phyloP scores from a whole-genome alignment of 2,797 vertebrate species.

The Bradypodion ventrale region DNA sequence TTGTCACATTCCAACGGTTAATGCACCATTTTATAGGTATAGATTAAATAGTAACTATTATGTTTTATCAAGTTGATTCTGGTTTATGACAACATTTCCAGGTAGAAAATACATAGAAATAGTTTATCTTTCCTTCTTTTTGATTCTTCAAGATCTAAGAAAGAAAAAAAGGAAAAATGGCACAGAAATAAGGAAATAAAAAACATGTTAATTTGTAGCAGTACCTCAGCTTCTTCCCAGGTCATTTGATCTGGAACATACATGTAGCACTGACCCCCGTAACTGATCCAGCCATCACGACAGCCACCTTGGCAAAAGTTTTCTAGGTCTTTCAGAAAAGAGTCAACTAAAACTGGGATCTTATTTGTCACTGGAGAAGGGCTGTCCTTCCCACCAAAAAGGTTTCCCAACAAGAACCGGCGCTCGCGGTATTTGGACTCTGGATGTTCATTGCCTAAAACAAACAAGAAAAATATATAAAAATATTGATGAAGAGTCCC shows the following conservation, averaged over 20 bases:
- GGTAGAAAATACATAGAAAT: too few species aligned
- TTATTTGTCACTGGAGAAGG: rapidly evolving
- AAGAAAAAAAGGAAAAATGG: neutral
- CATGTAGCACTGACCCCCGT: neutral
- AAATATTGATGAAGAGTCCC: neutral
- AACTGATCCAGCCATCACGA: slow-evolving; percentile 14
- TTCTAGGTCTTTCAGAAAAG: neutral
- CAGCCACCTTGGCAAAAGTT: slow-evolving; percentile 22
- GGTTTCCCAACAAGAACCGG: neutral
- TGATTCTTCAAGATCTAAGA: neutral
- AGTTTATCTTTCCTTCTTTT: too few species aligned
- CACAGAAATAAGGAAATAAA: neutral
- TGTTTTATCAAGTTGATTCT: too few species aligned
- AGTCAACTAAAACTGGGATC: neutral
- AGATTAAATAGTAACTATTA: too few species aligned
- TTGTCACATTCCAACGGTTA: too few species aligned
- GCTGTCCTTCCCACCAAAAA: neutral
- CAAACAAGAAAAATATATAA: neutral
- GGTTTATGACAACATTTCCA: too few species aligned
- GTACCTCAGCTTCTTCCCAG: neutral
- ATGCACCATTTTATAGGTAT: too few species aligned
- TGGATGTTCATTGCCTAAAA: neutral
- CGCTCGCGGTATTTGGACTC: neutral
- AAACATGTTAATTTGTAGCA: neutral
- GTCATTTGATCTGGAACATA: slow-evolving; percentile 2